Percentiles rank a stretch among this genome's conserved stretches.
These are phyloP conservation scores for Corvus moneduloides DNA, from an alignment of 2,113 vertebrate genomes.

Conservation along the genomic window DNA sequence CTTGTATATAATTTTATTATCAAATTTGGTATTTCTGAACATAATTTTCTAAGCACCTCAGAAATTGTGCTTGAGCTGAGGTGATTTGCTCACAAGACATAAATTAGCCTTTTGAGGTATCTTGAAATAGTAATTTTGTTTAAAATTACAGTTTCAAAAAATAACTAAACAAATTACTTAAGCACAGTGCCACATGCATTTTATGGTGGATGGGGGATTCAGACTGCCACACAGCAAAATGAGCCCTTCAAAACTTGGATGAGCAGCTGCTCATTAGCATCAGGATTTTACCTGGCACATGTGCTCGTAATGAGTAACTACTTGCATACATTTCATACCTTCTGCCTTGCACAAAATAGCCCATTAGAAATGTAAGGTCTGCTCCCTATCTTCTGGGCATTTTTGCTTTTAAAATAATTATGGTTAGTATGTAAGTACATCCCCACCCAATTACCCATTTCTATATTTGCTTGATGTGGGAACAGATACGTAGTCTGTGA, in stretches of 20 bases:
- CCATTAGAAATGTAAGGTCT: not conserved
- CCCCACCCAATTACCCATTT: not conserved
- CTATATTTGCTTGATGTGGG: not conserved
- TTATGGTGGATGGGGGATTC: not conserved
- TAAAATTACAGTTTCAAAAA: not conserved
- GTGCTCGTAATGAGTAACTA: not conserved
- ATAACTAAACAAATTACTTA: not conserved
- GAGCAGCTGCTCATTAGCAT: slow-evolving; percentile 39
- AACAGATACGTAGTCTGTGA: fast-evolving
- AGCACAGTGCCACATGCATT: not conserved
- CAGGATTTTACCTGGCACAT: slow-evolving; percentile 31
- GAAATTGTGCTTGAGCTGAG: not conserved
- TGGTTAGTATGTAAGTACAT: not conserved
- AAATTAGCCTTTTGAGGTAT: not conserved
- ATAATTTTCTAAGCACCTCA: not conserved
- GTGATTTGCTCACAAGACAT: not conserved
- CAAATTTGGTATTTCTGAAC: not conserved
- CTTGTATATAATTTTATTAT: not conserved
- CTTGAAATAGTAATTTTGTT: not conserved
- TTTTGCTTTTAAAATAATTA: slow-evolving; percentile 50
- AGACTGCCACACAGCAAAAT: not conserved
- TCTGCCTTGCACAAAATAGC: slow-evolving; percentile 27
- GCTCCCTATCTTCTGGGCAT: not conserved
- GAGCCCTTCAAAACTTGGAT: not conserved
- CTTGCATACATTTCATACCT: not conserved